These are phyloP conservation scores for Orbicella faveolata DNA, from an alignment of 64 coral and sea anemone species.

Conservation along the genomic window DNA sequence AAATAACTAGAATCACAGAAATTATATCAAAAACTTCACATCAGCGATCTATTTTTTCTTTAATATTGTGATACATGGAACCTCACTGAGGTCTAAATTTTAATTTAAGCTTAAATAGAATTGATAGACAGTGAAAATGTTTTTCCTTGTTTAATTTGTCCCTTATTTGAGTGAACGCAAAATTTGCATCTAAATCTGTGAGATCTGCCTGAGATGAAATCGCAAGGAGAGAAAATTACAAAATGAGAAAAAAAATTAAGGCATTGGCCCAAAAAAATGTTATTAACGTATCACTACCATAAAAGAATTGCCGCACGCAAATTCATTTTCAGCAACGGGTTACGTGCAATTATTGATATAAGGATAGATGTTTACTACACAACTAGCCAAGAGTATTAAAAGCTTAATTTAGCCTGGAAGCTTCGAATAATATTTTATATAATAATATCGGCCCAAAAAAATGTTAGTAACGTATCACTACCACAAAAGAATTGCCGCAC, in stretches of 20 bases:
- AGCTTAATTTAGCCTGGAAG: neutral
- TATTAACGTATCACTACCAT: neutral
- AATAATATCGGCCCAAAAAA: neutral
- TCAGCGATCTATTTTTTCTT: too few relatives aligned
- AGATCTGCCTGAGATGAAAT: neutral
- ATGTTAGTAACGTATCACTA: neutral
- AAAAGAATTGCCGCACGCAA: neutral
- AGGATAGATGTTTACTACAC: neutral
- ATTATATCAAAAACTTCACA: too few relatives aligned
- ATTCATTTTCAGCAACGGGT: too few relatives aligned
- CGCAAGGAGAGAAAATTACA: neutral
- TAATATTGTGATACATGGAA: too few relatives aligned
- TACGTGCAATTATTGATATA: too few relatives aligned
- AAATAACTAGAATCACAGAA: too few relatives aligned
- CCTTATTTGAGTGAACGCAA: neutral
- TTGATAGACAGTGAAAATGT: neutral
- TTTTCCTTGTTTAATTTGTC: conserved; percentile 3
- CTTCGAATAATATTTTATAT: neutral
- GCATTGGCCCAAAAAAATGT: neutral
- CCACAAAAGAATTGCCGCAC: neutral
- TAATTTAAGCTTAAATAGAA: neutral
- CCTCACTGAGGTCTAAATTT: neutral
- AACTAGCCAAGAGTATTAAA: neutral
- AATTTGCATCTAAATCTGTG: conserved; percentile 9
- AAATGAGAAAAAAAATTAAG: neutral